Evolutionary conservation across 2,888 invertebrate genomes (phyloP).

Genomic region (Entomobrya proxima): DNA sequence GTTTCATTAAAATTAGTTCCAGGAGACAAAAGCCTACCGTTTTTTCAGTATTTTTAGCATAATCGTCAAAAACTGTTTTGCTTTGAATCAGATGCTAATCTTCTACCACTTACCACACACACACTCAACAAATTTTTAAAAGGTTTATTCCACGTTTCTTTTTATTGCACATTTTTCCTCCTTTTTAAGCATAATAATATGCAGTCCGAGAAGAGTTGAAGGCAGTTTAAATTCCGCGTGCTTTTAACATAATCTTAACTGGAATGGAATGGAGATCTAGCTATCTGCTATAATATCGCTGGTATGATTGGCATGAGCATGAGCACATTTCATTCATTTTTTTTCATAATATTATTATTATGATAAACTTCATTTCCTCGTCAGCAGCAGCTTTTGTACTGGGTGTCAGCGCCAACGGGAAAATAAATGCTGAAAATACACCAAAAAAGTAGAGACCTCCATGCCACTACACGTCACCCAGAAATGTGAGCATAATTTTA

Average conservation of each 20-base stretch:
- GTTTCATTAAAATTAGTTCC: conserved; percentile 67
- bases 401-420: background rate
- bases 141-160: conserved; percentile 7
- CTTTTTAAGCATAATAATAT: conserved; percentile 47
- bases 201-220: conserved; percentile 35
- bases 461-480: background rate
- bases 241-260: background rate
- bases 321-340: background rate
- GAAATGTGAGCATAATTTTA: background rate
- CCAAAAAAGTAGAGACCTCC: conserved; percentile 1
- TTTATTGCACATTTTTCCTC: conserved; percentile 42
- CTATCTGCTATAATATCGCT: too few species aligned
- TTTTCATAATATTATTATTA: background rate
- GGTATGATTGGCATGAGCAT: background rate
- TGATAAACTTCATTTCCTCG: conserved; percentile 26
- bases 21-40: conserved; percentile 62
- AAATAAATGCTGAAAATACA: conserved; percentile 27
- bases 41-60: too few species aligned
- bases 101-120: too few species aligned
- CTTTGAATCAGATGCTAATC: too few species aligned
- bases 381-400: background rate
- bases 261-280: background rate
- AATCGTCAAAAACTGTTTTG: too few species aligned
- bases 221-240: conserved; percentile 56
- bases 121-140: too few species aligned